A percentile compares a stretch with the other conserved stretches of the same genome.
These are phyloP conservation scores for Glossophaga mutica DNA, from an alignment of 2,797 vertebrate genomes.

Conservation along the genomic window DNA sequence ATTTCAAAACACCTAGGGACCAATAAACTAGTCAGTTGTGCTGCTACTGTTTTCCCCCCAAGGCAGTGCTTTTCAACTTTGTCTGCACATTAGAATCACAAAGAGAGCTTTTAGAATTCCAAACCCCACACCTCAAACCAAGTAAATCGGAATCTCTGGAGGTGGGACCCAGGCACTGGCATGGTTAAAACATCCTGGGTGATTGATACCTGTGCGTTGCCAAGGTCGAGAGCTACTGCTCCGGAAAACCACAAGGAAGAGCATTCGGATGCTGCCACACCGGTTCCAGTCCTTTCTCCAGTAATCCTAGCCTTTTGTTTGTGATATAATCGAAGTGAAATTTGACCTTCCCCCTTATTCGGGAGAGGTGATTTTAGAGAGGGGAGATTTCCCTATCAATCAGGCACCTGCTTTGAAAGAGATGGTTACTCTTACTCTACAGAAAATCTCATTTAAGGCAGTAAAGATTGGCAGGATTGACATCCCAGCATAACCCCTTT, in stretches of 20 bases:
- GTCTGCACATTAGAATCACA: not conserved
- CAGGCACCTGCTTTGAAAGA: not conserved
- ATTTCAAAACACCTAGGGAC: not conserved
- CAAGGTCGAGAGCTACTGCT: not conserved
- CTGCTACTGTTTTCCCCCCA: not conserved
- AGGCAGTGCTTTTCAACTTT: not conserved
- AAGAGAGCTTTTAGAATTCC: not conserved
- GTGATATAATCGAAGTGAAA: not conserved
- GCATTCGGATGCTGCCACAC: not conserved
- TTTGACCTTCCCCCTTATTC: not conserved
- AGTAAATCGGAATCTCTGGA: not conserved
- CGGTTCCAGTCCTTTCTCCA: not conserved
- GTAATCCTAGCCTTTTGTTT: not conserved
- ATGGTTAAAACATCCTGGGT: not conserved
- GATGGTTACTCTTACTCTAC: not conserved
- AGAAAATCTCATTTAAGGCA: not conserved
- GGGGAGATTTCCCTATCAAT: not conserved
- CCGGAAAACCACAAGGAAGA: not conserved
- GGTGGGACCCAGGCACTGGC: not conserved
- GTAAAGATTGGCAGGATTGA: not conserved
- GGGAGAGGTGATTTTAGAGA: not conserved
- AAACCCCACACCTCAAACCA: not conserved
- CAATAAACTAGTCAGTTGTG: not conserved
- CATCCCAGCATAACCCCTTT: not conserved
- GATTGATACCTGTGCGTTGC: not conserved